Evolutionary conservation across 2,113 vertebrate species (phyloP).

Genomic region (Centropus unirufus): DNA sequence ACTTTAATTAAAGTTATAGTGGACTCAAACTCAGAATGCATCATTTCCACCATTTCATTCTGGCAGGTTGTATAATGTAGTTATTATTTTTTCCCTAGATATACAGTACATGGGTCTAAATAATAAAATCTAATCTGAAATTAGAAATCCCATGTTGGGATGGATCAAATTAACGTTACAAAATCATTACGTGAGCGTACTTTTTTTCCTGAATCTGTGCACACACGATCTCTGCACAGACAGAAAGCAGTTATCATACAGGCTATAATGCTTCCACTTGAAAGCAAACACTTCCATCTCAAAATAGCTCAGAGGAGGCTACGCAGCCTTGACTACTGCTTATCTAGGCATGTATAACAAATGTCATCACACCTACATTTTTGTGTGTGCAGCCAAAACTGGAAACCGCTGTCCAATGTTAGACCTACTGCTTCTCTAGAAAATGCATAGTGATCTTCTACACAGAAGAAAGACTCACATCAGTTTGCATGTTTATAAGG

Average conservation of each 20-base stretch:
- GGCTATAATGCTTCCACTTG: not conserved
- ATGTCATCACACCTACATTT: not conserved
- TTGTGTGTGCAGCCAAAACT: not conserved
- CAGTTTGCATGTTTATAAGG: not conserved
- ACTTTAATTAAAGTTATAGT: not conserved
- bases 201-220: not conserved
- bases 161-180: not conserved
- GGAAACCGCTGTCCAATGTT: not conserved
- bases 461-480: not conserved
- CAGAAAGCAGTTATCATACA: not conserved
- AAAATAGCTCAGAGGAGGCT: not conserved
- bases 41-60: not conserved
- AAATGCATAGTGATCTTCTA: not conserved
- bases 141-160: not conserved
- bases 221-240: accelerated
- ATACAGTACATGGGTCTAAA: not conserved
- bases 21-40: not conserved
- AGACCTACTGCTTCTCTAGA: not conserved
- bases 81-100: not conserved
- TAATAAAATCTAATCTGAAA: not conserved
- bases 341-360: not conserved
- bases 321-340: not conserved
- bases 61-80: not conserved
- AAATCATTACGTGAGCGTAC: not conserved
- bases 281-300: not conserved